Evolutionary conservation across 2,113 vertebrate species (phyloP).

Genomic region (Delphinapterus leucas): DNA sequence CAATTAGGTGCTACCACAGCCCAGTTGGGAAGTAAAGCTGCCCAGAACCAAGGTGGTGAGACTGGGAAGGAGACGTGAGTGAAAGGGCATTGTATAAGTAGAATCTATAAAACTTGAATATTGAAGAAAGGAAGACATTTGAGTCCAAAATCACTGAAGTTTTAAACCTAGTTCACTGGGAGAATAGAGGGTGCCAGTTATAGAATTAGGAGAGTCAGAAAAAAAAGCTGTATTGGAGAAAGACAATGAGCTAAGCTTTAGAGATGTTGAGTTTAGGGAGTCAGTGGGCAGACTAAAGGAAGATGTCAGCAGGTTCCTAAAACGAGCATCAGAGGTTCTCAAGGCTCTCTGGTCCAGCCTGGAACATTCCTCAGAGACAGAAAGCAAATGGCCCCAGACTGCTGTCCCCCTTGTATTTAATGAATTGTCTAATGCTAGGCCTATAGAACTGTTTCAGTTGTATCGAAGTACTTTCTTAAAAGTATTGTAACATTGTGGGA

Average conservation of each 20-base stretch:
- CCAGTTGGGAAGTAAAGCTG: not conserved
- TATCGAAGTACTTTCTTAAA: not conserved
- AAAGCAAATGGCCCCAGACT: constrained; percentile 2
- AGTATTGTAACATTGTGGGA: not conserved
- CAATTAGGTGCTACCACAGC: not conserved
- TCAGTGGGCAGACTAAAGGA: not conserved
- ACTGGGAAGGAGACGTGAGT: not conserved
- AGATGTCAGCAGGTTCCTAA: not conserved
- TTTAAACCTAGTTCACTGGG: not conserved
- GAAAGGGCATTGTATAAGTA: not conserved
- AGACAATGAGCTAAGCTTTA: not conserved
- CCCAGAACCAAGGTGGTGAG: not conserved
- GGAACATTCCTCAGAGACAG: not conserved
- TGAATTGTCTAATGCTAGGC: not conserved
- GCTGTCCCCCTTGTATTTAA: not conserved
- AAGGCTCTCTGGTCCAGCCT: not conserved
- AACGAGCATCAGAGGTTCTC: not conserved
- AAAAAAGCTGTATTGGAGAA: not conserved
- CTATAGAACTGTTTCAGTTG: not conserved
- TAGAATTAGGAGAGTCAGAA: not conserved
- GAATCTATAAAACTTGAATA: not conserved
- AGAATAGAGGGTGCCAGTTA: not conserved
- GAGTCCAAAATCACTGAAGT: not conserved
- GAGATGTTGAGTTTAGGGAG: not conserved
- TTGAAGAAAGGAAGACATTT: not conserved